Conservation (phyloP, 2,113 vertebrate species). For the Lontra canadensis region DNA sequence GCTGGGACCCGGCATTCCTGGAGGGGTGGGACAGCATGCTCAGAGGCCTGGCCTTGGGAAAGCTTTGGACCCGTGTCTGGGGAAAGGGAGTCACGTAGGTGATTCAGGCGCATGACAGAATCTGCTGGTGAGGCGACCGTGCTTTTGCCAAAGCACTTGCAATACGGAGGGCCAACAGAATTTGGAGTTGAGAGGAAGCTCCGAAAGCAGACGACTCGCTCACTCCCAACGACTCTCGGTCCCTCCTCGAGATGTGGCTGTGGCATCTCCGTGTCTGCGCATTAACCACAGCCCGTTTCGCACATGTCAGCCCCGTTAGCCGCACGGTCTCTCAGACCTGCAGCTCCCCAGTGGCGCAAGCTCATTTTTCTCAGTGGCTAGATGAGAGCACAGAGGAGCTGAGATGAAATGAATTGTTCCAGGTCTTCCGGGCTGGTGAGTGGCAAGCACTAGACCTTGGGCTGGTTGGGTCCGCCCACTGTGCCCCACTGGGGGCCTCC, state of each 20-base stretch:
- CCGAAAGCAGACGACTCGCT: background rate
- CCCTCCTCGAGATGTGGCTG: background rate
- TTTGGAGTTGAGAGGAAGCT: background rate
- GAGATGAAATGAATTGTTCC: too few relatives aligned
- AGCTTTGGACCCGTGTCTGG: accelerated
- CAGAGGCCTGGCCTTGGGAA: accelerated
- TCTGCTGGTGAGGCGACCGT: background rate
- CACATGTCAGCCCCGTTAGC: background rate
- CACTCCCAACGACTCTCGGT: background rate
- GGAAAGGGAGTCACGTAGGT: background rate
- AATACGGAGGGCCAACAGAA: background rate
- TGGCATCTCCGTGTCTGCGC: background rate
- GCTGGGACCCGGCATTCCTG: background rate
- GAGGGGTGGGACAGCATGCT: background rate
- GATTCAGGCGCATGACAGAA: background rate
- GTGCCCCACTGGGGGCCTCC: background rate
- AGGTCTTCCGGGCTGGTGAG: background rate
- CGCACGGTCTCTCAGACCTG: background rate
- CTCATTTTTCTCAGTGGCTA: background rate
- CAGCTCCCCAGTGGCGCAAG: background rate
- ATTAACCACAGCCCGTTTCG: accelerated
- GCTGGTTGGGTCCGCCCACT: too few relatives aligned
- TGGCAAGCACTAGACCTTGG: background rate
- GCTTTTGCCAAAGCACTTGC: background rate
- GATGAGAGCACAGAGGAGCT: background rate